Evolutionary conservation across 2,113 vertebrate genomes (phyloP).

Genomic region (Plecturocebus donacophilus): DNA sequence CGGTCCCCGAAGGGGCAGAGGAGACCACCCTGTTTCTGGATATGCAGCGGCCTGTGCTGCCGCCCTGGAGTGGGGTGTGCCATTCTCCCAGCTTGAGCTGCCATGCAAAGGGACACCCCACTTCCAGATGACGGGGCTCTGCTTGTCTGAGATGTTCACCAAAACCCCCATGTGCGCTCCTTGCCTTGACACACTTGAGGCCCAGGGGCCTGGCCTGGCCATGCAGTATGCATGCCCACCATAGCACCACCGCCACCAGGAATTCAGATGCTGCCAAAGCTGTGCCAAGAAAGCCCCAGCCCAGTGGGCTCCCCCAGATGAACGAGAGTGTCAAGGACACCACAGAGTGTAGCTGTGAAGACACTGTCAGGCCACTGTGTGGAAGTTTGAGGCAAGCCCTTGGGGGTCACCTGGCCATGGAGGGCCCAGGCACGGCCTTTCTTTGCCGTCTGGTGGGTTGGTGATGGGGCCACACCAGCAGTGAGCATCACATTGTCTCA

Average conservation of each 20-base stretch:
- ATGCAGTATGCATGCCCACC: neutral
- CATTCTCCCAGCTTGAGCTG: neutral
- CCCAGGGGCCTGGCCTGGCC: neutral
- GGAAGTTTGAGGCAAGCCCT: neutral
- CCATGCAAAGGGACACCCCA: neutral
- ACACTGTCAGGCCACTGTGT: rapidly evolving
- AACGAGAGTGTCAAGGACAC: neutral
- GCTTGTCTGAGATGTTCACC: neutral
- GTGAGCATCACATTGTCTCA: neutral
- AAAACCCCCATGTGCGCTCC: neutral
- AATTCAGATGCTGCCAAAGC: no score
- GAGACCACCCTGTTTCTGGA: neutral
- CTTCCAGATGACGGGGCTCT: neutral
- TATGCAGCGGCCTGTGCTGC: rapidly evolving
- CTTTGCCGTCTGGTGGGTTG: neutral
- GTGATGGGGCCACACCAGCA: neutral
- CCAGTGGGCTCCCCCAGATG: neutral
- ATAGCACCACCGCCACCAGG: no score
- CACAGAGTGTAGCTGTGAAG: neutral
- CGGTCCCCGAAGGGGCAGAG: neutral
- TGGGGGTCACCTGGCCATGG: neutral
- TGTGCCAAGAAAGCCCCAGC: neutral
- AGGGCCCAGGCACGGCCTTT: neutral
- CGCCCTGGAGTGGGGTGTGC: neutral
- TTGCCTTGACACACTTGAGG: no score